These are phyloP conservation scores for Microplitis demolitor DNA, from an alignment of 1,140 invertebrate genomes.

Conservation along the genomic window DNA sequence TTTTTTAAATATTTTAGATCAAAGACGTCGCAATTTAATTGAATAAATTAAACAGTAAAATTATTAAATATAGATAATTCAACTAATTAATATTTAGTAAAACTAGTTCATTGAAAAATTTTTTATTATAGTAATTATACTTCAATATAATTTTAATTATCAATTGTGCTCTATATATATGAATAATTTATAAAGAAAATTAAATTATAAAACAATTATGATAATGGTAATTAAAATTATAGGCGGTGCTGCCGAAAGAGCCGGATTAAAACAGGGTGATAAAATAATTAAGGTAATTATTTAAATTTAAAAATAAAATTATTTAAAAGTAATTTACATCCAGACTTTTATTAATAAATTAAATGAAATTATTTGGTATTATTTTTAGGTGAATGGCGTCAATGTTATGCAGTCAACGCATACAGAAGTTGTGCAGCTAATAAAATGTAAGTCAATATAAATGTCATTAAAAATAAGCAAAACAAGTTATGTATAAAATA, in stretches of 20 bases:
- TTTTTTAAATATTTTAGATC: too few relatives aligned
- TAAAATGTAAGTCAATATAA: constrained; percentile 77
- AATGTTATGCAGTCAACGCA: constrained; percentile 90
- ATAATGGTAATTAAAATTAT: too few relatives aligned
- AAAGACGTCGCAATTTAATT: too few relatives aligned
- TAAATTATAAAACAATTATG: too few relatives aligned
- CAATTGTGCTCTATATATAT: not conserved
- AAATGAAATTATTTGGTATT: constrained; percentile 35
- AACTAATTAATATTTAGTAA: too few relatives aligned
- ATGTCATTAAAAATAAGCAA: not conserved
- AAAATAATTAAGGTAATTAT: constrained; percentile 85
- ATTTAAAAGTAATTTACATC: not conserved
- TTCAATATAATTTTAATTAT: too few relatives aligned
- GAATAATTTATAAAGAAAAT: not conserved
- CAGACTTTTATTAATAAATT: not conserved
- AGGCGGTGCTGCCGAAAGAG: constrained; percentile 92
- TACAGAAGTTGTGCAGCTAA: constrained; percentile 90
- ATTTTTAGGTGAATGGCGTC: constrained; percentile 83
- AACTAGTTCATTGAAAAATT: too few relatives aligned
- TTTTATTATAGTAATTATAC: too few relatives aligned
- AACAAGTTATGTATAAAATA: not conserved
- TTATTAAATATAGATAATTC: too few relatives aligned
- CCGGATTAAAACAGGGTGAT: constrained; percentile 91
- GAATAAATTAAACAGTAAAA: too few relatives aligned
- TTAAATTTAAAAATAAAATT: not conserved